phyloP scores from a whole-genome alignment of 2,888 invertebrate genomes.

The Cantharis flavilabris region DNA sequence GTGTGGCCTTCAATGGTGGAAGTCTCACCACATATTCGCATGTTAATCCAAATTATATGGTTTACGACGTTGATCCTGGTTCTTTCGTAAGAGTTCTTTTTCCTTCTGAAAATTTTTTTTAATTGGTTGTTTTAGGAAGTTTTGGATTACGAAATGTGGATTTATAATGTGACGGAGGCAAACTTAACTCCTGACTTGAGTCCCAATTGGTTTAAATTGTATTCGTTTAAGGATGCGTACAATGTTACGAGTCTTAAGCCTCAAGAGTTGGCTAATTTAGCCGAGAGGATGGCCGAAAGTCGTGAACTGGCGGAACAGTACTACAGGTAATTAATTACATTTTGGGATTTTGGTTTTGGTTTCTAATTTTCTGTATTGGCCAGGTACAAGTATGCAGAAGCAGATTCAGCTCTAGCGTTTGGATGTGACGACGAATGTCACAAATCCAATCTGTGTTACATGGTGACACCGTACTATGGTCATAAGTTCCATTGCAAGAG shows the following conservation, averaged over 20 bases:
- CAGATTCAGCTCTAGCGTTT: conserved; percentile 26
- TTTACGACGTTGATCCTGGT: conserved; percentile 43
- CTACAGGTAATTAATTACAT: conserved; percentile 43
- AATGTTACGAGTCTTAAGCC: conserved; percentile 52
- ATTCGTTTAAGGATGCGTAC: conserved; percentile 70
- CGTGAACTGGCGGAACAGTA: conserved; percentile 49
- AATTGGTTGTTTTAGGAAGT: conserved; percentile 58
- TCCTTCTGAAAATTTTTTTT: background rate
- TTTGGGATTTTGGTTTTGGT: background rate
- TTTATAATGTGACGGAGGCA: conserved; percentile 74
- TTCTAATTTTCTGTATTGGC: background rate
- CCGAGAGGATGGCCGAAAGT: conserved; percentile 51
- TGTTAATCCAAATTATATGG: conserved; percentile 59
- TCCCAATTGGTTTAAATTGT: conserved; percentile 75
- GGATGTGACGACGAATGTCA: conserved; percentile 33
- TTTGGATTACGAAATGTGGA: conserved; percentile 70
- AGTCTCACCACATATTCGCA: conserved; percentile 69
- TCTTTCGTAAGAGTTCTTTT: conserved; percentile 41
- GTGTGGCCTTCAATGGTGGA: conserved; percentile 79
- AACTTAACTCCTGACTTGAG: conserved; percentile 61
- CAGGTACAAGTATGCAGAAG: conserved; percentile 17
- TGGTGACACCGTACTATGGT: conserved; percentile 60
- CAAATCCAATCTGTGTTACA: conserved; percentile 55
- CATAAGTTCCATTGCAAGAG: conserved; percentile 49
- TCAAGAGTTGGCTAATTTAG: conserved; percentile 51